These are phyloP conservation scores for Caenorhabditis sinica DNA, from an alignment of 2,888 invertebrate species.

Conservation along the genomic window DNA sequence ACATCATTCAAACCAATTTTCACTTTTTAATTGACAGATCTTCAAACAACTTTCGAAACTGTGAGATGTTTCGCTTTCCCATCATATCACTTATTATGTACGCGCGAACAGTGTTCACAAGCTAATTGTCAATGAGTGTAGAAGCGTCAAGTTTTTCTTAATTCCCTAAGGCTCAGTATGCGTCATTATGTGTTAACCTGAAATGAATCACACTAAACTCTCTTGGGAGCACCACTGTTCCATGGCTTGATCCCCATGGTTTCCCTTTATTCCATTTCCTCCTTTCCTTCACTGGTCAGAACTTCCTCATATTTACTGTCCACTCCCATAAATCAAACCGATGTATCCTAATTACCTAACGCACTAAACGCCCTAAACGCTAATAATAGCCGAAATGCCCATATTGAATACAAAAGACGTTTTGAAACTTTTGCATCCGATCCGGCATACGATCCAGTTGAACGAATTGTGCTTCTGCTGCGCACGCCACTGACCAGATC, in stretches of 20 bases:
- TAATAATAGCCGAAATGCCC: slow-evolving; percentile 66
- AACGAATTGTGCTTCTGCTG: slow-evolving; percentile 54
- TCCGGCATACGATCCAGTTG: slow-evolving; percentile 45
- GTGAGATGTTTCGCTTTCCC: slow-evolving; percentile 66
- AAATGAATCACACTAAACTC: too few relatives aligned
- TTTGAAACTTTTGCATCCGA: slow-evolving; percentile 49
- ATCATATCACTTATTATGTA: slow-evolving; percentile 49
- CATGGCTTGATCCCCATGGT: not conserved
- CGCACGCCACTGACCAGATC: slow-evolving; percentile 4
- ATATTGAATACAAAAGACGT: slow-evolving; percentile 58
- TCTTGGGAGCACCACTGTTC: not conserved
- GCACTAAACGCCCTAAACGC: slow-evolving; percentile 61
- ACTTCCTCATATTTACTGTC: slow-evolving; percentile 33
- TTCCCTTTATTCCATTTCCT: not conserved
- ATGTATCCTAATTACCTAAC: slow-evolving; percentile 53
- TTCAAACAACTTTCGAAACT: slow-evolving; percentile 66
- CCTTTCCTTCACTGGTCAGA: not conserved
- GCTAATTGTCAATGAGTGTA: not conserved
- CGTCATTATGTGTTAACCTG: too few relatives aligned
- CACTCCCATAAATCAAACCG: slow-evolving; percentile 59
- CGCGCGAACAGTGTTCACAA: slow-evolving; percentile 34
- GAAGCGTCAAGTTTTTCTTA: not conserved
- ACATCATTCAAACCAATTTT: slow-evolving; percentile 64
- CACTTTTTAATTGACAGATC: slow-evolving; percentile 66
- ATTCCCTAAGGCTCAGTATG: too few relatives aligned